Evolutionary conservation across 2,888 invertebrate genomes (phyloP).

Genomic region (Pristionchus entomophagus): DNA sequence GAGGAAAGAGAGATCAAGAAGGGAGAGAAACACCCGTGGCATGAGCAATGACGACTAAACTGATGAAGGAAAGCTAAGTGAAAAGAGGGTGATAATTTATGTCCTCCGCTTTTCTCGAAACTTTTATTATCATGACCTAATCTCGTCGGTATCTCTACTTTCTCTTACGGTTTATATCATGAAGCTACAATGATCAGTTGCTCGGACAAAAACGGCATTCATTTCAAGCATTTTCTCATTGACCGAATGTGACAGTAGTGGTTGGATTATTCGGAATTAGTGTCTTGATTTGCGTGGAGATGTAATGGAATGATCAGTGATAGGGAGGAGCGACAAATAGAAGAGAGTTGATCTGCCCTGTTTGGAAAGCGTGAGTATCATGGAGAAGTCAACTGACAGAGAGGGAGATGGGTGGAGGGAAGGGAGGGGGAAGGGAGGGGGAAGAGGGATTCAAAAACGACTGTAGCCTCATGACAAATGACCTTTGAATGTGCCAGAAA

Average conservation of each 20-base stretch:
- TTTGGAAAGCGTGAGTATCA: conserved; percentile 35
- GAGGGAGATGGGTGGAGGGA: neutral
- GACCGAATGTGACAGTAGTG: neutral
- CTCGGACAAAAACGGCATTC: too few relatives aligned
- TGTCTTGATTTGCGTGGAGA: conserved; percentile 19
- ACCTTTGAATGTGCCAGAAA: conserved; percentile 31
- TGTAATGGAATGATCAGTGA: conserved; percentile 29
- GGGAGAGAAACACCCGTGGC: neutral
- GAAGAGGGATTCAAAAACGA: conserved; percentile 26
- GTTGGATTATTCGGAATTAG: neutral
- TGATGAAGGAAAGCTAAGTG: conserved; percentile 6
- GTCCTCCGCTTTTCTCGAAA: conserved; percentile 18
- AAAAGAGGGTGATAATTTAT: conserved; percentile 30
- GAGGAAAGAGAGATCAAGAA: neutral
- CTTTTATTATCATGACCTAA: conserved; percentile 33
- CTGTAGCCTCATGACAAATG: conserved; percentile 22
- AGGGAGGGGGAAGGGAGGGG: too few relatives aligned
- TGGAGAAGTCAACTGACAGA: conserved; percentile 27
- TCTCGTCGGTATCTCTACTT: neutral
- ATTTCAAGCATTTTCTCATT: neutral
- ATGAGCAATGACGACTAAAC: neutral
- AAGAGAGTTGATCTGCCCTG: neutral
- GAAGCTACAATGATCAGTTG: neutral
- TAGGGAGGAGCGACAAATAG: conserved; percentile 16
- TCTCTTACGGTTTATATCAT: neutral